Conservation (phyloP, 2,113 vertebrate species). For the Lepisosteus oculatus region DNA sequence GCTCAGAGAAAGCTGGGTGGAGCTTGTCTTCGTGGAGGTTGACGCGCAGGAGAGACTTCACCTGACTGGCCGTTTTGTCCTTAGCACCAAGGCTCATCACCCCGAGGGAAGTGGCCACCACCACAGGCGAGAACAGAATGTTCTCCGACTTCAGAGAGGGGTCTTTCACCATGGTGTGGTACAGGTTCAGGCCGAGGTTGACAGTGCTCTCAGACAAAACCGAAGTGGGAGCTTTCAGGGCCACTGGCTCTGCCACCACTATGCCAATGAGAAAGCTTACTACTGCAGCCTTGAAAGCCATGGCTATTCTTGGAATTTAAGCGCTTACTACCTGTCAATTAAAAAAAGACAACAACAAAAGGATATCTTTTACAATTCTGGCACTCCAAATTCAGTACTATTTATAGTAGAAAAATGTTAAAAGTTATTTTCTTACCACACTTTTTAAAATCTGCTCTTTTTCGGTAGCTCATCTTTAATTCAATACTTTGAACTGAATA, state of each 20-base stretch:
- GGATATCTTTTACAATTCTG: no score
- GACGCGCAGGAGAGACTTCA: conserved; percentile 24
- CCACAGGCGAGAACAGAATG: conserved; percentile 26
- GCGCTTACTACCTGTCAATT: not conserved
- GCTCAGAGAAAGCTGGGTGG: conserved; percentile 16
- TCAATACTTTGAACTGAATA: not conserved
- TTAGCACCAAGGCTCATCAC: conserved; percentile 27
- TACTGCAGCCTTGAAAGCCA: conserved; percentile 16
- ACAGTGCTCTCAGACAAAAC: conserved; percentile 21
- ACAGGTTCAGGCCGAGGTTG: conserved; percentile 22
- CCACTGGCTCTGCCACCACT: conserved; percentile 14
- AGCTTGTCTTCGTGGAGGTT: conserved; percentile 18
- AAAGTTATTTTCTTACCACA: not conserved
- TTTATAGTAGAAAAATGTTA: no score
- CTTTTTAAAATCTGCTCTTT: not conserved
- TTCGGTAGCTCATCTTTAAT: conserved; percentile 2
- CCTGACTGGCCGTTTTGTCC: conserved; percentile 26
- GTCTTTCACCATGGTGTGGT: conserved; percentile 24
- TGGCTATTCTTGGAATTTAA: conserved; percentile 10
- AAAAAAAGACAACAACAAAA: not conserved
- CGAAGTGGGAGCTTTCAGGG: conserved; percentile 15
- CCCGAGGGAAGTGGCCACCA: conserved; percentile 27
- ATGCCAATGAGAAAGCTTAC: conserved; percentile 2
- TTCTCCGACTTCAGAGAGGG: conserved; percentile 15
- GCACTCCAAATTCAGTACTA: no score